These are phyloP conservation scores for Gymnoscopelus microlampas DNA, from an alignment of 2,797 vertebrate species.

Conservation along the genomic window DNA sequence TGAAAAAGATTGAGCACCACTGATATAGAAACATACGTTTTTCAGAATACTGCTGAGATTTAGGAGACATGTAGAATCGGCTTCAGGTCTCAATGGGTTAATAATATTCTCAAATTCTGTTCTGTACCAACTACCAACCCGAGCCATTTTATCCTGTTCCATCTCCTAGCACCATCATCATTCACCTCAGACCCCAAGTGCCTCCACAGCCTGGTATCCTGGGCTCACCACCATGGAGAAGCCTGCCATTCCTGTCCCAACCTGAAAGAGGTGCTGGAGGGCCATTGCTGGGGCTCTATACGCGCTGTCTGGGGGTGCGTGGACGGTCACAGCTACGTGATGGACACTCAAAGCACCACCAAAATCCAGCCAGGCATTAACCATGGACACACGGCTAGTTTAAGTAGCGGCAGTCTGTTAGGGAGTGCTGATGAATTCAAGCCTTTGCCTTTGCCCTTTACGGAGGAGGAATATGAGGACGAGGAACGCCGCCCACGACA, in stretches of 20 bases:
- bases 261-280: constrained; percentile 88
- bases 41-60: no score
- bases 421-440: constrained; percentile 13
- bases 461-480: constrained; percentile 26
- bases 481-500: constrained; percentile 31
- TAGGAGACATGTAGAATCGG: no score
- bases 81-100: no score
- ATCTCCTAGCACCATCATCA: constrained; percentile 39
- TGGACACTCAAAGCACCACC: constrained; percentile 76
- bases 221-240: constrained; percentile 88
- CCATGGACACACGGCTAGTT: constrained; percentile 34
- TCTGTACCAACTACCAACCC: background rate
- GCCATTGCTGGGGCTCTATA: constrained; percentile 86
- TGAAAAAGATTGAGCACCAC: no score
- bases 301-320: constrained; percentile 88
- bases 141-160: background rate
- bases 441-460: constrained; percentile 11
- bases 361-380: constrained; percentile 36
- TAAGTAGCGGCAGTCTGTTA: background rate
- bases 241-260: constrained; percentile 84
- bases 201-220: constrained; percentile 88
- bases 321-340: constrained; percentile 88
- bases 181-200: constrained; percentile 86
- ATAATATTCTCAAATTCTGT: no score
- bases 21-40: no score